phyloP scores from a whole-genome alignment of 2,888 invertebrate genomes.

The Troides helena region DNA sequence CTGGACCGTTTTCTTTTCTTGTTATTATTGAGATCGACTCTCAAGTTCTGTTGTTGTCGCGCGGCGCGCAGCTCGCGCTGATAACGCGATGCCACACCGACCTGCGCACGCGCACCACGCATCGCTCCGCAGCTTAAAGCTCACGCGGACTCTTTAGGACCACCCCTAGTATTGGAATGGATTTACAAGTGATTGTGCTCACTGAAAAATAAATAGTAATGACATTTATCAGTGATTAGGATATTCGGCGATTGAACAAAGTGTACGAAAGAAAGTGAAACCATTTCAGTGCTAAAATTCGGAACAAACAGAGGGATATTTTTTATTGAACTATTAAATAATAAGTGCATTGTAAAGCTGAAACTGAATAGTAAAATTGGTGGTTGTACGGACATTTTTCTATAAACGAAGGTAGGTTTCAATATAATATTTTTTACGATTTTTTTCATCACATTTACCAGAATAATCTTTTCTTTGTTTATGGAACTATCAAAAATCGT shows the following conservation, averaged over 20 bases:
- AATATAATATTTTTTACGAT: neutral
- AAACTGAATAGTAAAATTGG: slow-evolving; percentile 39
- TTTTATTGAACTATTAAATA: slow-evolving; percentile 28
- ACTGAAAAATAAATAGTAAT: slow-evolving; percentile 49
- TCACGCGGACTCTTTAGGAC: slow-evolving; percentile 57
- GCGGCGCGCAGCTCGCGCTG: slow-evolving; percentile 75
- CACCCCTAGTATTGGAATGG: slow-evolving; percentile 65
- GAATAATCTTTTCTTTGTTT: neutral
- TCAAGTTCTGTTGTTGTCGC: slow-evolving; percentile 80
- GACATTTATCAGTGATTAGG: slow-evolving; percentile 43
- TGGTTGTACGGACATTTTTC: slow-evolving; percentile 40
- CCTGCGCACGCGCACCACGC: slow-evolving; percentile 68
- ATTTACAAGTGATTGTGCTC: slow-evolving; percentile 62
- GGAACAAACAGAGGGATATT: slow-evolving; percentile 40
- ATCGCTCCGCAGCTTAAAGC: slow-evolving; percentile 67
- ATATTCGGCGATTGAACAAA: slow-evolving; percentile 44
- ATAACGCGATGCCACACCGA: slow-evolving; percentile 77
- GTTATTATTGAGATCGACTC: slow-evolving; percentile 79
- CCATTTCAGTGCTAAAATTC: slow-evolving; percentile 50
- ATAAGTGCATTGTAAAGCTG: slow-evolving; percentile 21
- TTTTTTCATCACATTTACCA: neutral
- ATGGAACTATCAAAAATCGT: neutral
- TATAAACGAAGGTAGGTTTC: slow-evolving; percentile 32
- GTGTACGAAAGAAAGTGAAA: slow-evolving; percentile 59
- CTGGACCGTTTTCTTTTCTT: slow-evolving; percentile 81